A percentile compares a stretch with the other conserved stretches of the same genome.
Evolutionary conservation across 2,797 vertebrate genomes (phyloP).

Genomic region (Cercopithecus diana): DNA sequence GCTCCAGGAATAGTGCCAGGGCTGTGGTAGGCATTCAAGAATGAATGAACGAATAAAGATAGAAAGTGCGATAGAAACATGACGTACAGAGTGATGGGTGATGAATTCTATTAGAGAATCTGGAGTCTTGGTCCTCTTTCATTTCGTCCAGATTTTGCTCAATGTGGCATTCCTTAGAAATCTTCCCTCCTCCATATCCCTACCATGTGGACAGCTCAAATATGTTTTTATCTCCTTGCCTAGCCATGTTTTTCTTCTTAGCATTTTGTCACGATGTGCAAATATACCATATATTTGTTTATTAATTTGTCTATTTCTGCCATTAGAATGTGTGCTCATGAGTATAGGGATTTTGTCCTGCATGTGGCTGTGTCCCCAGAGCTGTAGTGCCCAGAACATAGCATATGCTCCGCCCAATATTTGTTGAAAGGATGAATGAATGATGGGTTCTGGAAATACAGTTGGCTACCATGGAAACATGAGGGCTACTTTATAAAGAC

Average conservation of each 20-base stretch:
- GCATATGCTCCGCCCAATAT: background rate
- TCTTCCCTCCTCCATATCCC: background rate
- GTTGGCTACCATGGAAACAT: background rate
- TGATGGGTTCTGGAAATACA: background rate
- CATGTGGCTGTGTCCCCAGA: background rate
- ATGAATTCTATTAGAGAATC: background rate
- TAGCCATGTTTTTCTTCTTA: conserved; percentile 20
- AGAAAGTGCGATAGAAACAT: background rate
- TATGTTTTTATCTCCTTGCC: background rate
- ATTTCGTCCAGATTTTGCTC: conserved; percentile 19
- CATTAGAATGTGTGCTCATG: background rate
- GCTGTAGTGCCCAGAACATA: background rate
- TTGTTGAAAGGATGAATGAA: background rate
- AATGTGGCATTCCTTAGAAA: background rate
- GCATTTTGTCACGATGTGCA: background rate
- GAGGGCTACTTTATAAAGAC: background rate
- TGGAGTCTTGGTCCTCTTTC: background rate
- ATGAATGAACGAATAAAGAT: conserved; percentile 30
- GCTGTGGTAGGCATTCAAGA: background rate
- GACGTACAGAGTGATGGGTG: background rate
- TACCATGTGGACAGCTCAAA: background rate
- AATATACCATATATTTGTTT: background rate
- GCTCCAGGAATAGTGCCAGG: background rate
- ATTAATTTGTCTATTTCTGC: background rate
- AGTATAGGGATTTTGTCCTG: background rate